Conservation (phyloP, 2,888 invertebrate species). For the Dynastes grantii region DNA sequence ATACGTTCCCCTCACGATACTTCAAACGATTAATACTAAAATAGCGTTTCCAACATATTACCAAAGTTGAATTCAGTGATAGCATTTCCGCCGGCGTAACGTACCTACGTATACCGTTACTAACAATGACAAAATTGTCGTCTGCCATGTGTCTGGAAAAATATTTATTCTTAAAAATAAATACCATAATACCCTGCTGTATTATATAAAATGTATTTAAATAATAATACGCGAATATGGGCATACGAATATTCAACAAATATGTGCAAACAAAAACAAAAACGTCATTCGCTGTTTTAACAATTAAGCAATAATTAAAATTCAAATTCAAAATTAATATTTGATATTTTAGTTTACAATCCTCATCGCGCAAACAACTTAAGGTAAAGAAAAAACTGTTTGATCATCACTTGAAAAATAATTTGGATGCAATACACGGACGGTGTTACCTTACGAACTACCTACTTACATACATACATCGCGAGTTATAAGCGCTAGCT, state of each 20-base stretch:
- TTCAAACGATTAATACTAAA: too few relatives aligned
- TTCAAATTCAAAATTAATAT: constrained; percentile 21
- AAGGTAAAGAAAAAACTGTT: constrained; percentile 3
- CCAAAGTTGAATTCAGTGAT: too few relatives aligned
- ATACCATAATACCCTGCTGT: constrained; percentile 22
- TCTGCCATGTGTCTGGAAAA: constrained; percentile 20
- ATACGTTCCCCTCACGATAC: too few relatives aligned
- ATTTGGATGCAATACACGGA: constrained; percentile 4
- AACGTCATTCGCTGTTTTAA: not conserved
- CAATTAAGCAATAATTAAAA: not conserved
- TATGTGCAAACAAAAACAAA: not conserved
- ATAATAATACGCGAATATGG: not conserved
- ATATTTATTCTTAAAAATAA: constrained; percentile 35
- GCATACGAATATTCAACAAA: not conserved
- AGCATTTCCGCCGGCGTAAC: too few relatives aligned
- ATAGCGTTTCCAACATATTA: too few relatives aligned
- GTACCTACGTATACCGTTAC: too few relatives aligned
- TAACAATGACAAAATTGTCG: not conserved
- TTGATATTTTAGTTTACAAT: constrained; percentile 2
- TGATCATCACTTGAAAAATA: constrained; percentile 28
- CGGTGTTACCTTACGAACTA: not conserved
- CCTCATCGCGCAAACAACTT: not conserved
- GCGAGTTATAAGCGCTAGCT: not conserved
- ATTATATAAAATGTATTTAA: constrained; percentile 29
- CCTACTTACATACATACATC: not conserved